A percentile compares a stretch with the other conserved stretches of the same genome.
Evolutionary conservation across 1,140 invertebrate species (phyloP).

Genomic region (Temnothorax nylanderi): DNA sequence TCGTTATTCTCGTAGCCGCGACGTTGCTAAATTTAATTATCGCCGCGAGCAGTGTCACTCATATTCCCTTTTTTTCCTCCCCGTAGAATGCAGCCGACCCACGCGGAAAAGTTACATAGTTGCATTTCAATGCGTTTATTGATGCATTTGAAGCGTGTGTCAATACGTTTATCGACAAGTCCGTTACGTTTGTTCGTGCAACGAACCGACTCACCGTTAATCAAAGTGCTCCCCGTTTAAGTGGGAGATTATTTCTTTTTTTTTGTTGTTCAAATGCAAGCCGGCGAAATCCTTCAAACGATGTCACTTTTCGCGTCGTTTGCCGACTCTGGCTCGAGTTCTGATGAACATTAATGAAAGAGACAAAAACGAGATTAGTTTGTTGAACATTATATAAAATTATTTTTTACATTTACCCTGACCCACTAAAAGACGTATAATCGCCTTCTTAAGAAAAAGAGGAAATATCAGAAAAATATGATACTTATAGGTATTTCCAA

Average conservation of each 20-base stretch:
- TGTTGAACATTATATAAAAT: background rate
- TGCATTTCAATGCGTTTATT: conserved; percentile 48
- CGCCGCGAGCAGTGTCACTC: conserved; percentile 38
- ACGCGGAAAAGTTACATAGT: conserved; percentile 26
- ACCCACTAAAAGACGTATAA: background rate
- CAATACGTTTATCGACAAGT: conserved; percentile 41
- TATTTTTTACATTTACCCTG: background rate
- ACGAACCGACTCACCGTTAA: conserved; percentile 25
- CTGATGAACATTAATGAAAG: background rate
- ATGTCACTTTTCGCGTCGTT: background rate
- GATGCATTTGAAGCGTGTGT: conserved; percentile 27
- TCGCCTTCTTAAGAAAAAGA: background rate
- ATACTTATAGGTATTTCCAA: background rate
- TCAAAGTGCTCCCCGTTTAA: conserved; percentile 8
- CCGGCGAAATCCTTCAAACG: background rate
- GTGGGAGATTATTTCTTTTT: background rate
- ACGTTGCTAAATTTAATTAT: conserved; percentile 47
- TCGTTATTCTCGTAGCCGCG: conserved; percentile 19
- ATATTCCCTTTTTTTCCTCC: conserved; percentile 5
- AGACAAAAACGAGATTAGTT: background rate
- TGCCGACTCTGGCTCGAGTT: background rate
- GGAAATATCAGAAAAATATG: background rate
- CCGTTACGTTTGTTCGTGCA: conserved; percentile 35
- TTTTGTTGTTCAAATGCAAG: background rate
- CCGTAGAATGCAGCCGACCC: too few species aligned